Evolutionary conservation across 2,113 vertebrate species (phyloP).

Genomic region (Coryphaenoides rupestris): DNA sequence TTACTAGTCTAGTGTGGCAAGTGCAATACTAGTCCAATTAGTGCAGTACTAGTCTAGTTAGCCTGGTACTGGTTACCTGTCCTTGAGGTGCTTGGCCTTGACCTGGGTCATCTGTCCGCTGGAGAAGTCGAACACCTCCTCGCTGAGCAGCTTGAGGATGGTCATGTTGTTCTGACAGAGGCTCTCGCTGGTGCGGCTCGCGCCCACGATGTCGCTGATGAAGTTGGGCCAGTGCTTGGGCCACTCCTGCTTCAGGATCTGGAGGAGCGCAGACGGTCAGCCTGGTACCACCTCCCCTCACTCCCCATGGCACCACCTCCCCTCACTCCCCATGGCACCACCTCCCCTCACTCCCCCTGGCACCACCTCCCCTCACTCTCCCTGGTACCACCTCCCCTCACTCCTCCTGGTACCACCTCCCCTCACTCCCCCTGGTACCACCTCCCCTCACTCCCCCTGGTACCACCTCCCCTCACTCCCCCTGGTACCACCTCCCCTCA

Average conservation of each 20-base stretch:
- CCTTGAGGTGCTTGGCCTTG: slow-evolving; percentile 93
- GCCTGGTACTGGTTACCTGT: slow-evolving; percentile 71
- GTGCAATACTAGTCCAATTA: neutral
- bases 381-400: no score
- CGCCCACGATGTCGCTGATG: slow-evolving; percentile 97
- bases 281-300: no score
- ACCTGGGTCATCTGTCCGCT: slow-evolving; percentile 93
- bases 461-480: no score
- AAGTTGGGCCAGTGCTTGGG: slow-evolving; percentile 99
- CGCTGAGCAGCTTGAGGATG: slow-evolving; percentile 94
- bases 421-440: no score
- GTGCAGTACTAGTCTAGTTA: neutral
- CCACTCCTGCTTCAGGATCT: slow-evolving; percentile 99
- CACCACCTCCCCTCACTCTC: no score
- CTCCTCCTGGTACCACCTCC: no score
- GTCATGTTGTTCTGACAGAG: slow-evolving; percentile 99
- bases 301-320: no score
- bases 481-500: no score
- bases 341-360: no score
- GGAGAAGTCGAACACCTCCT: slow-evolving; percentile 97
- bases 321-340: no score
- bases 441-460: no score
- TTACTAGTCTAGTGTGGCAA: no score
- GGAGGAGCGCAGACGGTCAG: neutral
- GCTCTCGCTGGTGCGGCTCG: slow-evolving; percentile 95